Base-by-base conservation (phyloP, 2,888 invertebrate species). In the Hylaea fasciaria region DNA sequence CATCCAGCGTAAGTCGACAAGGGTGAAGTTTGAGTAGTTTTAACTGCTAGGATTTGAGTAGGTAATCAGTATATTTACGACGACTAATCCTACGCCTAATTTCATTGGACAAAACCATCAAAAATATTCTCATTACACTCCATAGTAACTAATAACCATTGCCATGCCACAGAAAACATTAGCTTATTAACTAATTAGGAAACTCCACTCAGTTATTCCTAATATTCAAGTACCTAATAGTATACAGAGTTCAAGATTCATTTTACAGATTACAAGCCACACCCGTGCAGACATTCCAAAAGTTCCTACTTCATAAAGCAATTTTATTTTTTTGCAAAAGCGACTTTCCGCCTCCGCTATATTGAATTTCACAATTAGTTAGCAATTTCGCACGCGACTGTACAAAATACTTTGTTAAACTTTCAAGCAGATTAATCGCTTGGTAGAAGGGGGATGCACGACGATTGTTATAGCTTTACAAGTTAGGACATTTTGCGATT, bases 391-490 rank as follows among this genome's bases (percentile, higher is more conserved):
- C 61, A 66, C 73, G 67, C 73, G 74, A 76, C 69, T 71, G 80
- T 85, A 84, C 82, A 72, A 71, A 80, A 80, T 78, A 76, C 75
- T 76, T 80, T 76, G 77, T 77, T 80, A 80, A 77, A 83, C 83
- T 83, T 85, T 85, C 83, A 82, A 82, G 78, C 71, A 76, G 77
- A 80, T 78, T 83, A 83, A 83, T 82, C 79, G 74, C 59, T 71
- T 41, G n/a, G 74, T 53, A 73, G 76, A 77, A 78, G 74, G 75
- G 78, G 80, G 77, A 77, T 54, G 71, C 65, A 70, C 64, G 54
- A 72, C 65, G 64, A 68, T 53, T 57, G 51, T 57, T 50, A 53
- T 47, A 57, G 51, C 58, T 57, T 22, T 52, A n/a, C 61, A 68
- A 70, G 65, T 60, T 11, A 63, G 13, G 14, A 56, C 52, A 14